A percentile compares a stretch with the other conserved stretches of the same genome.
Evolutionary conservation across 2,797 vertebrate species (phyloP).

Genomic region (Helicolenus hilgendorfi): DNA sequence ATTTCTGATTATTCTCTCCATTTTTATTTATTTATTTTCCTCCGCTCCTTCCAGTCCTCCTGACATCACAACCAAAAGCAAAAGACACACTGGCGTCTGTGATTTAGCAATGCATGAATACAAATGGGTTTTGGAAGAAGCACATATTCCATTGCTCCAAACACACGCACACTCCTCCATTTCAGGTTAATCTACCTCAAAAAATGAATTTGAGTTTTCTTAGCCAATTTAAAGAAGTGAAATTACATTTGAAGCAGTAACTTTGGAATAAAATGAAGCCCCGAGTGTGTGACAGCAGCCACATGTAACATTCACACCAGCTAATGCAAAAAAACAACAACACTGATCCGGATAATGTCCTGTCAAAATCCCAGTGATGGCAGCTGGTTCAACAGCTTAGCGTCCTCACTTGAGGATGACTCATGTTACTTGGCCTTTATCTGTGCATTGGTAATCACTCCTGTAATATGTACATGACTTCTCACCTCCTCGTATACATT

Average conservation of each 20-base stretch:
- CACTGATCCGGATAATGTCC: constrained; percentile 1
- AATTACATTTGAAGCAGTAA: constrained; percentile 23
- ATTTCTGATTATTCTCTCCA: constrained; percentile 82
- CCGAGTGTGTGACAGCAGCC: constrained; percentile 21
- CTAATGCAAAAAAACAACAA: constrained; percentile 16
- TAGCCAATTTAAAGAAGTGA: constrained; percentile 19
- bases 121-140: constrained; percentile 70
- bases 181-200: constrained; percentile 37
- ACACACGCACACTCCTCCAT: constrained; percentile 18
- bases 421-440: constrained; percentile 57
- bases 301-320: constrained; percentile 16
- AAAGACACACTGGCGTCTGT: constrained; percentile 56
- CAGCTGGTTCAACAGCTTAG: constrained; percentile 44
- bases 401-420: constrained; percentile 42
- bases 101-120: constrained; percentile 76
- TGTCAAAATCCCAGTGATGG: constrained; percentile 14
- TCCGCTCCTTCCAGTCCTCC: constrained; percentile 51
- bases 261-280: constrained; percentile 34
- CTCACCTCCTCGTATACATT: constrained; percentile 31
- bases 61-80: constrained; percentile 72
- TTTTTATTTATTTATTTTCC: constrained; percentile 29
- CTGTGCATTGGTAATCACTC: constrained; percentile 33
- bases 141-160: constrained; percentile 61
- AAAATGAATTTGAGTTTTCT: constrained; percentile 19
- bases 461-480: constrained; percentile 52